Base-by-base conservation (phyloP, 2,797 vertebrate species). In the Zenarchopterus dispar region DNA sequence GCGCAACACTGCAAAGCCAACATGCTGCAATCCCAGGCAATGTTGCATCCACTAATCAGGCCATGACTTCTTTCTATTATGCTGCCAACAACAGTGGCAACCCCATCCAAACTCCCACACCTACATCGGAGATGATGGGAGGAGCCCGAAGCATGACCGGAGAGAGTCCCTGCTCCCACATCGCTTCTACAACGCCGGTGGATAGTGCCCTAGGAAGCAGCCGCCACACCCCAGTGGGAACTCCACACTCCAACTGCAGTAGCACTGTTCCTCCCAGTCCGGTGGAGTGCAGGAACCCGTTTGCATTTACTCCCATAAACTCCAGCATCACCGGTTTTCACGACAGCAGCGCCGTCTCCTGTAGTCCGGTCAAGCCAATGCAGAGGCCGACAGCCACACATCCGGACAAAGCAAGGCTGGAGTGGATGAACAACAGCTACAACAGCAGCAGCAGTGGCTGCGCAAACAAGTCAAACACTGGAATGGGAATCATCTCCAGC, bases 331-430 rank as follows among this genome's bases (percentile, higher is more conserved):
- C 96, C 52, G 94, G 95, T 5, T 98, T 97, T 84, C 96, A 96
- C 0, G 97, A 98, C 3, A 94, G 94, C 88, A 96, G 93, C 89
- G 94, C 95, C 1, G 90, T 99, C 64, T 98, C 97, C 0, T 96
- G 95, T 73, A 99, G 98, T 70, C 97, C 97, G 0, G 96, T 99
- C 60, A 99, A 99, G 81, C 98, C 97, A 0, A 99, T 99, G 98
- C 98, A 99, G 86, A 94, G 98, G 78, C 98, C 98, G 1, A 99
- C 92, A 93, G 98, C 98, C 61, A 99, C 98, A 6, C 97, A 99
- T 76, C 97, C 98, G 0, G 96, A 99, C 87, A 99, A 98, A 89
- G 95, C 97, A 59, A 95, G 96, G 73, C 93, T 99, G 0, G 97
- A 99, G 73, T 98, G 97, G 97, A 98, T 98, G 96, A 98, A 95